These are phyloP conservation scores for Bambusicola thoracicus DNA, from an alignment of 2,113 vertebrate genomes.

Conservation along the genomic window DNA sequence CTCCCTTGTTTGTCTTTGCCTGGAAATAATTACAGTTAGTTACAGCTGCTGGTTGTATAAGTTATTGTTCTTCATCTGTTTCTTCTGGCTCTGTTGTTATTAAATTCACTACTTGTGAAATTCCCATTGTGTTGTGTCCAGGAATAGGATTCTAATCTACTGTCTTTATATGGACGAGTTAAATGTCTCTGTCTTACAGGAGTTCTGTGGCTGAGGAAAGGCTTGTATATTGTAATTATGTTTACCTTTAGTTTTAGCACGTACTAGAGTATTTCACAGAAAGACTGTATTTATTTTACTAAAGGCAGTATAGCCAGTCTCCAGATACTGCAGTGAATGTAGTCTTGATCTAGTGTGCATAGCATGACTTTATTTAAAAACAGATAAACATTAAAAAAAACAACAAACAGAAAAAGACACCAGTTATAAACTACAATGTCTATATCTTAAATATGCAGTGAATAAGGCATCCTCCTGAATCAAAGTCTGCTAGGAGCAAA, in stretches of 20 bases:
- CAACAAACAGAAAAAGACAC: rapidly evolving
- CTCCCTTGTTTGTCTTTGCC: background rate
- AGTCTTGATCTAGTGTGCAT: background rate
- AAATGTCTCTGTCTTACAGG: background rate
- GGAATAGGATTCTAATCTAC: background rate
- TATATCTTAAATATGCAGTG: background rate
- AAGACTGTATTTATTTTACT: background rate
- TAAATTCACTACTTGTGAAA: background rate
- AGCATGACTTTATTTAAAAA: background rate
- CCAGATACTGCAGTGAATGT: background rate
- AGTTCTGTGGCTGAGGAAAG: background rate
- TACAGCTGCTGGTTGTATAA: background rate
- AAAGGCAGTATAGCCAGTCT: background rate
- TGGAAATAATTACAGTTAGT: background rate
- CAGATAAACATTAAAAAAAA: background rate
- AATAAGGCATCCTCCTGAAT: rapidly evolving
- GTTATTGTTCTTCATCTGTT: background rate
- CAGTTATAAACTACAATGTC: rapidly evolving
- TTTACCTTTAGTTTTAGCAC: background rate
- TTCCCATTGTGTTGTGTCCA: background rate
- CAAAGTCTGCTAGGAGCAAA: background rate
- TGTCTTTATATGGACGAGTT: rapidly evolving
- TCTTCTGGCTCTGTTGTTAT: background rate
- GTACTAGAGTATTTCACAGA: rapidly evolving
- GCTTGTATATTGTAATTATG: background rate